Evolutionary conservation across 2,113 vertebrate species (phyloP).

Genomic region (Macroglossus sobrinus): DNA sequence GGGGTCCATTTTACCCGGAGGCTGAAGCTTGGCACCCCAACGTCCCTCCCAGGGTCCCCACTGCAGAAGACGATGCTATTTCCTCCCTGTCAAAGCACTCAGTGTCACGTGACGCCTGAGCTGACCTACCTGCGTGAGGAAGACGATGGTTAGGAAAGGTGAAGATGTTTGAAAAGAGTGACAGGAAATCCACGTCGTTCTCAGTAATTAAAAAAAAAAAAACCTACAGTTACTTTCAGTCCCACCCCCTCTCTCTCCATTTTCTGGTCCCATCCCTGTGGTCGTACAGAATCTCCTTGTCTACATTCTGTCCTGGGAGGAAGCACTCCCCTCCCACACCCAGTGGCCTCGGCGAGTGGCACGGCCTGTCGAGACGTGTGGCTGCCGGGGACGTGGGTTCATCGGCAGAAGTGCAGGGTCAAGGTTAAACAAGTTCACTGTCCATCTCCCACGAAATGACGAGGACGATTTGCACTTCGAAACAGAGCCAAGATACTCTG

Average conservation of each 20-base stretch:
- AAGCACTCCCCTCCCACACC: not conserved
- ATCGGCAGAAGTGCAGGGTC: not conserved
- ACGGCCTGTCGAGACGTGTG: not conserved
- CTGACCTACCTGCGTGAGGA: not conserved
- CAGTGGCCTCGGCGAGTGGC: not conserved
- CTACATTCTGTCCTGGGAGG: not conserved
- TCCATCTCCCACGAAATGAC: not conserved
- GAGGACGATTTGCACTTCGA: not conserved
- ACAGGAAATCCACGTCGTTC: not conserved
- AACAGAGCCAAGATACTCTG: not conserved
- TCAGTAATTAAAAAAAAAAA: not conserved
- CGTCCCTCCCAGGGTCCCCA: accelerated
- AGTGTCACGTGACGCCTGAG: accelerated
- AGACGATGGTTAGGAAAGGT: not conserved
- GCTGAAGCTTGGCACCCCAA: too few relatives aligned
- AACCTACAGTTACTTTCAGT: not conserved
- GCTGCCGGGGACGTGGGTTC: too few relatives aligned
- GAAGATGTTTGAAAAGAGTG: not conserved
- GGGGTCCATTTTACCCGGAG: too few relatives aligned
- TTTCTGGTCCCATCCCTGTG: not conserved
- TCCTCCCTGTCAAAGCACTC: not conserved
- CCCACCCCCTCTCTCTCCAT: not conserved
- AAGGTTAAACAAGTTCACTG: not conserved
- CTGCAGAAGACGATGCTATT: not conserved
- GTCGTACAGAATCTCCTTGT: not conserved